A percentile compares a stretch with the other conserved stretches of the same genome.
These are phyloP conservation scores for Anthonomus grandis DNA, from an alignment of 1,140 invertebrate genomes.

Conservation along the genomic window DNA sequence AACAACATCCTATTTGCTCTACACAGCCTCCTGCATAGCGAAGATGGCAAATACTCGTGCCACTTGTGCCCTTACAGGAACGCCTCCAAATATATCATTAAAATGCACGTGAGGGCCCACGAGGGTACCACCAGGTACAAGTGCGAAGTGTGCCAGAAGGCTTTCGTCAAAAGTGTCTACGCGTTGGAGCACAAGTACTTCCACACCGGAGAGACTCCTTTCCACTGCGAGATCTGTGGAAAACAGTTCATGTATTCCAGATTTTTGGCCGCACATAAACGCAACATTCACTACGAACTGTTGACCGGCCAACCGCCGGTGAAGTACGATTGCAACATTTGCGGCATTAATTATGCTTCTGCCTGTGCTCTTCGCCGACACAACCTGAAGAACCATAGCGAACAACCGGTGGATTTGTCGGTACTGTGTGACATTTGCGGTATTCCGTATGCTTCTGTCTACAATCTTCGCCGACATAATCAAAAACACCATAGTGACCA, in stretches of 20 bases:
- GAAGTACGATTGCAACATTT: too few species aligned
- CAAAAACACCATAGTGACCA: constrained; percentile 38
- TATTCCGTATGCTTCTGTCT: constrained; percentile 44
- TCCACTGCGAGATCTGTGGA: constrained; percentile 60
- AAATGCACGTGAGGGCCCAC: constrained; percentile 48
- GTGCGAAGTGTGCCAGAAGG: constrained; percentile 51
- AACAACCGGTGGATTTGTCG: constrained; percentile 30
- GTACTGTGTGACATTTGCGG: constrained; percentile 50
- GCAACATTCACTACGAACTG: constrained; percentile 36
- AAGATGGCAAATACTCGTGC: too few species aligned
- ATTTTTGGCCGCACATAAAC: constrained; percentile 40
- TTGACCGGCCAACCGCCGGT: too few species aligned
- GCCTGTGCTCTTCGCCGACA: constrained; percentile 41
- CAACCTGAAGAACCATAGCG: constrained; percentile 41
- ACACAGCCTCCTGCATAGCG: too few species aligned
- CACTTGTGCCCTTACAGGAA: too few species aligned
- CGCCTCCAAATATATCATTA: too few species aligned
- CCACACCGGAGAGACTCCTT: constrained; percentile 74
- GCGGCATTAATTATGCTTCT: too few species aligned
- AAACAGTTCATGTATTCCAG: constrained; percentile 39
- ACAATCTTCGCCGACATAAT: constrained; percentile 40
- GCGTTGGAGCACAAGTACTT: constrained; percentile 45
- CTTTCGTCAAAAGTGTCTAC: constrained; percentile 44
- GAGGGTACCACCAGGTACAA: constrained; percentile 32
- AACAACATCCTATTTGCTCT: too few species aligned